Base-by-base conservation (phyloP, 2,113 vertebrate genomes). In the Tupaia chinensis region DNA sequence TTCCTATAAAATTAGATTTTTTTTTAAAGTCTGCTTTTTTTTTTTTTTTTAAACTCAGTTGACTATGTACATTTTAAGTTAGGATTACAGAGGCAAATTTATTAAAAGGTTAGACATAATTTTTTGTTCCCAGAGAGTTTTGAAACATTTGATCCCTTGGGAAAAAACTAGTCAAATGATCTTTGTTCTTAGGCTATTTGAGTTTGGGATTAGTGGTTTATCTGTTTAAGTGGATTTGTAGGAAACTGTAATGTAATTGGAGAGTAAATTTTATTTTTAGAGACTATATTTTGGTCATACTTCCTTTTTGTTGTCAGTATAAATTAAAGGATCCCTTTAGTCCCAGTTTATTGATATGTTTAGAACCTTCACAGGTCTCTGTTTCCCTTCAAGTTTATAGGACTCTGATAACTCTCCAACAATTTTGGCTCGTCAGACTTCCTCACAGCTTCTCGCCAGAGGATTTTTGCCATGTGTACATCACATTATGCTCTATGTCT, bases 111-210 rank as follows among this genome's bases (percentile, higher is more conserved):
- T 97, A 74, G 63, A 63, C 80, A 44, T 85, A 58, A 92, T 87
- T 97, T 95, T 95, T 95, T 97, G 72, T 96, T 97, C 17, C 74
- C 44, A 70, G 91, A 76, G 84, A 96, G 58, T 96, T 97, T 95
- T 88, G 87, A 96, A 97, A 88, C 63, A 74, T 89, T 97, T 93
- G 78, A 56, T 88, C 65, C 58, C 87, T 87, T 89, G 65, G 61
- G 87, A 81, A 53, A 83, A 74, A 91, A 84, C 58, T 89, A 61
- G 70, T 96, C 82, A 96, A 86, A 78, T 89, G 44, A 91, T 93
- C 94, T 97, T 97, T 97, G 97, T 96, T 97, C 63, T 89, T 95
- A 93, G n/a, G 54, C 76, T 84, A 93, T 83, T 86, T 93, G 84
- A 91, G n/a, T 95, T 97, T 89, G 83, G 13, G 34, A 97, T 96